Percentiles rank a stretch among this genome's conserved stretches.
phyloP scores from a whole-genome alignment of 30 jellyfish, hydroid and myxozoan species.

The Turritopsis dohrnii region DNA sequence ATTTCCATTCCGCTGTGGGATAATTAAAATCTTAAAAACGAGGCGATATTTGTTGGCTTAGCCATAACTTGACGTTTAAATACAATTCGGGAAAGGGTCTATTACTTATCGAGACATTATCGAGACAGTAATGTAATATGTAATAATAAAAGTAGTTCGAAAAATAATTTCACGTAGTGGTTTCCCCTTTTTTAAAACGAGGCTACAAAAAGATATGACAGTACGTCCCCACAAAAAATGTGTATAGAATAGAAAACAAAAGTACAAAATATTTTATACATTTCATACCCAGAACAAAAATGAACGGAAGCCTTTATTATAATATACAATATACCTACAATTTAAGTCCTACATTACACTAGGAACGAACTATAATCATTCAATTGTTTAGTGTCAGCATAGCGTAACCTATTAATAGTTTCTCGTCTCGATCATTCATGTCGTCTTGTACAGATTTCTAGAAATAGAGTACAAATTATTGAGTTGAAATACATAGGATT shows the following conservation, averaged over 20 bases:
- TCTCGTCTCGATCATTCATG: constrained; percentile 79
- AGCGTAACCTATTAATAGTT: constrained; percentile 80
- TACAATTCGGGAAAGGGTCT: no score
- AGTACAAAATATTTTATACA: not conserved
- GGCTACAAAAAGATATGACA: not conserved
- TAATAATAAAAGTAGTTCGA: no score
- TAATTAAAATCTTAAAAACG: no score
- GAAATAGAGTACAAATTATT: constrained; percentile 10
- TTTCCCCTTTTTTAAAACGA: no score
- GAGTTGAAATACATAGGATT: not conserved
- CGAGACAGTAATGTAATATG: no score
- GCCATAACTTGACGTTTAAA: no score
- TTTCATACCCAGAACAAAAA: not conserved
- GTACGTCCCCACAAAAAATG: not conserved
- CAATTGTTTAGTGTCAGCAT: constrained; percentile 74
- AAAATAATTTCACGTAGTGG: no score
- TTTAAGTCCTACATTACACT: not conserved
- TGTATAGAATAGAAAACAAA: not conserved
- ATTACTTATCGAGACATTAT: no score
- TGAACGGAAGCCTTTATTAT: not conserved
- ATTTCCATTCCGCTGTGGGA: no score
- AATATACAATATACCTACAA: not conserved
- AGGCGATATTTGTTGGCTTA: no score
- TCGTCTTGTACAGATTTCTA: constrained; percentile 44
- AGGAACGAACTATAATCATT: not conserved